Evolutionary conservation across 2,113 vertebrate genomes (phyloP), one percentile per base, ranked within the genome.

Genomic region (Ascaphus truei): DNA sequence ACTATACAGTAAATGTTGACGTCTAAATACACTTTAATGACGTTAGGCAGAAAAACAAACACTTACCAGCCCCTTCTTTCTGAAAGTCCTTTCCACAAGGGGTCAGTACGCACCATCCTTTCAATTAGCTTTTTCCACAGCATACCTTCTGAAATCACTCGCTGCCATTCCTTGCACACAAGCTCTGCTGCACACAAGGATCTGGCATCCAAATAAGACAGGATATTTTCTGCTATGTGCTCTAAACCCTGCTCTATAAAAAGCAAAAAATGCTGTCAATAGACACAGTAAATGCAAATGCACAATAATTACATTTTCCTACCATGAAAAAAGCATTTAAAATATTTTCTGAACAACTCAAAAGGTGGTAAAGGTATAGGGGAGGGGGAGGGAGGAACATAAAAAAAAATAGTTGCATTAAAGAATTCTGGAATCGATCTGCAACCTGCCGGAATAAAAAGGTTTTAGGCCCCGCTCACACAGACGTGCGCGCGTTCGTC

Each of bases 201-300:
- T 74, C 93, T 92, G 68, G 96, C 96, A 68, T 99, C 96, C 79
- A 99, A 89, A 68, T 98, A 99, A 47, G 96, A 99, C 68, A 99
- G 91, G 83, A 99, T 99, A 88, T 98, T 99, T 86, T 99, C 96
- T 37, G 96, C 96, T 94, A 99, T 99, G 90, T 99, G 96, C 89
- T 99, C 96, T 88, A 99, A 90, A 80, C 96, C 96, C 92, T 96
- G 96, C 82, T 96, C 96, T 99, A 73, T 53, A 80, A 84, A 73
- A 82, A 16, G 80, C 74, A 41, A 79, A 73, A 75, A n/a, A n/a
- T n/a, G n/a, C n/a, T n/a, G n/a, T n/a, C n/a, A n/a, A n/a, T n/a
- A n/a, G n/a, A n/a, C n/a, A n/a, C n/a, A n/a, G n/a, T n/a, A n/a
- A n/a, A n/a, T n/a, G n/a, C n/a, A n/a, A n/a, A n/a, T n/a, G n/a